Evolutionary conservation across 2,113 vertebrate species (phyloP).

Genomic region (Entelurus aequoreus): DNA sequence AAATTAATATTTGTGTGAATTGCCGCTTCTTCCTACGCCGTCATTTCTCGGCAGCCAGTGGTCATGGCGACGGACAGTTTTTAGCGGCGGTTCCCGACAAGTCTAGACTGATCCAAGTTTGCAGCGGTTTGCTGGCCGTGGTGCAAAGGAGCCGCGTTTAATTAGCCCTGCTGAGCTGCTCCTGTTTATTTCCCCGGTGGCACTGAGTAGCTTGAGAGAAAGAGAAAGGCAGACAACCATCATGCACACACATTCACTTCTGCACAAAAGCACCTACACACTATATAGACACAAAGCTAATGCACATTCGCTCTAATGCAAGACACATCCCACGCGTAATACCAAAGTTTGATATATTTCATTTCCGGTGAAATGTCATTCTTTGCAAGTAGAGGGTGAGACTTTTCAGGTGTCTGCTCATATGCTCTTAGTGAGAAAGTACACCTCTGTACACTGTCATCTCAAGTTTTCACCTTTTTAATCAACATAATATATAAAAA

Average conservation of each 20-base stretch:
- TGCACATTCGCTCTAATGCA: constrained; percentile 3
- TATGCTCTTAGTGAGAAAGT: constrained; percentile 17
- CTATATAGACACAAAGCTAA: constrained; percentile 10
- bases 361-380: constrained; percentile 19
- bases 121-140: constrained; percentile 44
- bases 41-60: constrained; percentile 11
- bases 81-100: constrained; percentile 30
- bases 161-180: constrained; percentile 70
- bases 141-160: constrained; percentile 58
- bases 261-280: constrained; percentile 21
- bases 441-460: constrained; percentile 9
- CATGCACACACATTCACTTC: constrained; percentile 39
- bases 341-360: constrained; percentile 7
- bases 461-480: constrained; percentile 7
- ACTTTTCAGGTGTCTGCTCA: constrained; percentile 20
- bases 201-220: constrained; percentile 43
- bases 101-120: constrained; percentile 51
- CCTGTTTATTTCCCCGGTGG: constrained; percentile 69
- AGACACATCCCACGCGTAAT: constrained; percentile 3
- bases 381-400: constrained; percentile 28
- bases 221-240: constrained; percentile 26
- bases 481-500: neutral
- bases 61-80: constrained; percentile 57
- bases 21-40: neutral
- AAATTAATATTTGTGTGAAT: neutral